phyloP scores from a whole-genome alignment of 92 coral and sea anemone species.

The Porites rus region DNA sequence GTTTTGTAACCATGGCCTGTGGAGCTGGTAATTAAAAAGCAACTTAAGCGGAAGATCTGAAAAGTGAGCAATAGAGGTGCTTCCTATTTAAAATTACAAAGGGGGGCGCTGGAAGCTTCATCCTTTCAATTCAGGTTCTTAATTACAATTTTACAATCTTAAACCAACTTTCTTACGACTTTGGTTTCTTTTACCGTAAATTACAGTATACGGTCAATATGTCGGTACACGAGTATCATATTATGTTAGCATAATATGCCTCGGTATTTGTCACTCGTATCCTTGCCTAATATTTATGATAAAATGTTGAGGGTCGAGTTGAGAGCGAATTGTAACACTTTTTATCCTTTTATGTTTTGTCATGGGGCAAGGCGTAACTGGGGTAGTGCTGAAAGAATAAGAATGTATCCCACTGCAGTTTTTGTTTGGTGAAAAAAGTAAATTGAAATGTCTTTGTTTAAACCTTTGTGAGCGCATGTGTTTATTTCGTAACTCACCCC shows the following conservation, averaged over 20 bases:
- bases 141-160: slow-evolving; percentile 10
- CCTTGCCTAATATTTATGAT: background rate
- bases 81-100: slow-evolving; percentile 19
- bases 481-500: slow-evolving; percentile 40
- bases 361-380: slow-evolving; percentile 26
- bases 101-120: background rate
- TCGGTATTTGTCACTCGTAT: slow-evolving; percentile 12
- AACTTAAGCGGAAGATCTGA: background rate
- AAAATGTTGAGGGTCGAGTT: slow-evolving; percentile 5
- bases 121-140: slow-evolving; percentile 15
- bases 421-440: slow-evolving; percentile 55
- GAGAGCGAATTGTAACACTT: background rate
- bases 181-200: slow-evolving; percentile 21
- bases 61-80: slow-evolving; percentile 30
- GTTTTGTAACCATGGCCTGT: slow-evolving; percentile 32
- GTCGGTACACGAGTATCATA: slow-evolving; percentile 38
- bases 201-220: slow-evolving; percentile 23
- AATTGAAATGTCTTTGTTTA: slow-evolving; percentile 60
- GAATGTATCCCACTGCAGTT: slow-evolving; percentile 51
- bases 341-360: background rate
- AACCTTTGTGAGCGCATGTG: slow-evolving; percentile 78
- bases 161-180: slow-evolving; percentile 6
- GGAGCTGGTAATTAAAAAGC: slow-evolving; percentile 38
- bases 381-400: slow-evolving; percentile 22
- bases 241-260: slow-evolving; percentile 37